Evolutionary conservation across 2,888 invertebrate species (phyloP).

Genomic region (Folsomia candida): DNA sequence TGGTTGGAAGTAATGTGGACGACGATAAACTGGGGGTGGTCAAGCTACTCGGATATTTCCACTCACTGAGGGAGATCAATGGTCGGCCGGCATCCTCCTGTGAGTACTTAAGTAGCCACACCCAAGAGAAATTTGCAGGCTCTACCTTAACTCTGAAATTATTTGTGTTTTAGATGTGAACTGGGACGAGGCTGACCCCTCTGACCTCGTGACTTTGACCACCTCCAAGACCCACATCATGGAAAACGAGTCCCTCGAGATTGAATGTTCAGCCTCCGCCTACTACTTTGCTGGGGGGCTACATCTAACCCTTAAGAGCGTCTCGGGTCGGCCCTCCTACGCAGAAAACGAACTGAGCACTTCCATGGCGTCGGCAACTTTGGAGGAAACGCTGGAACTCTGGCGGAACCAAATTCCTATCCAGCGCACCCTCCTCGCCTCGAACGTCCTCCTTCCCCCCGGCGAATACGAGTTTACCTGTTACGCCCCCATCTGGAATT

Average conservation of each 20-base stretch:
- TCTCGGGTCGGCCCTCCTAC: neutral
- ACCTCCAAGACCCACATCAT: constrained; percentile 1
- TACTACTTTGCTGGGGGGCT: constrained; percentile 15
- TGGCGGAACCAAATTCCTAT: neutral
- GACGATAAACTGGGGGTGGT: neutral
- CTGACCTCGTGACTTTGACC: neutral
- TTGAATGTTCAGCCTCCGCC: constrained; percentile 1
- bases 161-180: constrained; percentile 14
- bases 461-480: constrained; percentile 17
- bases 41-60: neutral
- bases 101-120: neutral
- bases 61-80: neutral
- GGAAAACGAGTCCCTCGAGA: constrained; percentile 6
- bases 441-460: neutral
- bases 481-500: constrained; percentile 18
- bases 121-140: neutral
- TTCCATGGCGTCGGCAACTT: neutral
- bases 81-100: neutral
- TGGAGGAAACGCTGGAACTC: neutral
- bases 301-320: constrained; percentile 18
- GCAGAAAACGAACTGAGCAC: neutral
- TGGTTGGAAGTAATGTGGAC: constrained; percentile 4
- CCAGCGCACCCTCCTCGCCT: neutral
- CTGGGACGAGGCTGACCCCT: constrained; percentile 5
- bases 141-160: neutral